Conservation (phyloP, 2,888 invertebrate species). For the Timema podura region DNA sequence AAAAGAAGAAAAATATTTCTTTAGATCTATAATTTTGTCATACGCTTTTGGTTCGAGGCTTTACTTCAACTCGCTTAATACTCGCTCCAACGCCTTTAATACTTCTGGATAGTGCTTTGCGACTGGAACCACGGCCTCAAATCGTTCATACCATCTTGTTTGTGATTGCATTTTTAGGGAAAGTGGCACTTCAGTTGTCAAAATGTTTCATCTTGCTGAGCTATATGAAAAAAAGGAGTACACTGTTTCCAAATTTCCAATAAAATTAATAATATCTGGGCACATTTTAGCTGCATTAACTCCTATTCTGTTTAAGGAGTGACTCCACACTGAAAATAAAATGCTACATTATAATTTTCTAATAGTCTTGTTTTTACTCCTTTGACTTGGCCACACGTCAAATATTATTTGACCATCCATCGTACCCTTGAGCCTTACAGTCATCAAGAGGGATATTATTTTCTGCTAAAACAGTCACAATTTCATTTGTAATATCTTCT, state of each 20-base stretch:
- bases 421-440: not conserved
- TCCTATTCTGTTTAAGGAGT: too few relatives aligned
- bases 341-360: too few relatives aligned
- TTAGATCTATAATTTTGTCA: too few relatives aligned
- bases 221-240: not conserved
- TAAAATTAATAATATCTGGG: not conserved
- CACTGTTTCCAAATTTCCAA: not conserved
- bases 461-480: too few relatives aligned
- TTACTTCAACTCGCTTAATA: too few relatives aligned
- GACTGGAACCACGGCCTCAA: not conserved
- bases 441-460: too few relatives aligned
- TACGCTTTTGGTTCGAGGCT: too few relatives aligned
- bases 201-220: not conserved
- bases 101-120: not conserved
- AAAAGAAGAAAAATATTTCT: too few relatives aligned
- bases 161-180: not conserved
- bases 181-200: too few relatives aligned
- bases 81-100: not conserved
- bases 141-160: not conserved
- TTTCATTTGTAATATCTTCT: too few relatives aligned
- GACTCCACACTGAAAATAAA: too few relatives aligned
- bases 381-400: not conserved
- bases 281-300: too few relatives aligned
- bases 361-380: not conserved
- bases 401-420: not conserved